Evolutionary conservation across 1,140 invertebrate species (phyloP), one percentile per base, ranked within the genome.

Genomic region (Holotrichia oblita): DNA sequence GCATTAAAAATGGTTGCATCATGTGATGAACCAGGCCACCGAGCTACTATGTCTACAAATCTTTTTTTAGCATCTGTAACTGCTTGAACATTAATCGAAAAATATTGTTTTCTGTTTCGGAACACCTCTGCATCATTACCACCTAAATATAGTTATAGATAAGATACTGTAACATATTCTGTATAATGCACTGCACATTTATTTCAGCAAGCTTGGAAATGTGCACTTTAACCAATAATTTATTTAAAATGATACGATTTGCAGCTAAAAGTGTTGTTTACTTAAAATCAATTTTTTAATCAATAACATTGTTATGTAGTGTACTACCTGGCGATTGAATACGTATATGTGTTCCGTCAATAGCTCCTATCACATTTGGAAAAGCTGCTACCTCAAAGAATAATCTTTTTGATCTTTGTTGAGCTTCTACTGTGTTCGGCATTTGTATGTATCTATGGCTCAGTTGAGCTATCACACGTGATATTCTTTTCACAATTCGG

Each of bases 31-130:
- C 61, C 86, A 84, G 77, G 85, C 83, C 85, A 87, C 48, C 84
- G 83, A 77, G 85, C 85, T 59, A 87, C 83, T 77, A 88, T 83
- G 81, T 87, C 80, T 17, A 77, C 81, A 69, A 87, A 82, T 79
- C 84, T 77, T 27, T 85, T 79, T 76, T 85, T 80, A 76, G 83
- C 78, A 82, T 85, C 83, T 79, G 81, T 84, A 59, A 87, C 81
- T n/a, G 81, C 81, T 81, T 87, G 86, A 17, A 87, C 83, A 78
- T 87, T 87, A 8, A 87, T 79, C 14, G 87, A 88, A 80, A 87
- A 87, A 79, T 84, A 87, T n/a, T 81, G 83, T 79, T 88, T 88
- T 77, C 86, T 82, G 79, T 64, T 61, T 61, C 14, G 14, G 17
- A 64, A 64, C 8, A 64, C 17, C 48, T 55, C 48, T n/a, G 12